These are phyloP conservation scores for Hystrix brachyura DNA, from an alignment of 2,113 vertebrate species.

Conservation along the genomic window DNA sequence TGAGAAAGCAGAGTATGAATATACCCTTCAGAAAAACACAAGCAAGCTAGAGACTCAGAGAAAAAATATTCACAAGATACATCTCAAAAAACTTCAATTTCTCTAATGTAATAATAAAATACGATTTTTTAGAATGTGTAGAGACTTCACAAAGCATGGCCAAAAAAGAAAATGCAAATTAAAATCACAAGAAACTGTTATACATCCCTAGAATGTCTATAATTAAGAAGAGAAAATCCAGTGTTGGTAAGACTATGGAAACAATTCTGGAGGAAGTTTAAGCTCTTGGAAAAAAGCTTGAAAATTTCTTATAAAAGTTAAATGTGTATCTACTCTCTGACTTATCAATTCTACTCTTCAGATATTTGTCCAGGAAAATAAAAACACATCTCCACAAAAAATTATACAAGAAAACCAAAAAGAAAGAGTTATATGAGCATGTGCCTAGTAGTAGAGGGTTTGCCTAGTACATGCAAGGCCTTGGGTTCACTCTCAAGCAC, in stretches of 20 bases:
- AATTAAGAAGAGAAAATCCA: slow-evolving; percentile 32
- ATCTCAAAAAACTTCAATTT: not conserved
- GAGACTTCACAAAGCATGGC: not conserved
- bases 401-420: not conserved
- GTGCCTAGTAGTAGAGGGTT: not conserved
- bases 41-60: slow-evolving; percentile 2
- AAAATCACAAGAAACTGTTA: slow-evolving; percentile 12
- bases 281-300: not conserved
- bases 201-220: not conserved
- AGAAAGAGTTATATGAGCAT: not conserved
- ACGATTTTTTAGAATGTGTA: slow-evolving; percentile 2
- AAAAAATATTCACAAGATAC: not conserved
- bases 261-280: slow-evolving; percentile 4
- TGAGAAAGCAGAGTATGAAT: not conserved
- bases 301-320: slow-evolving; percentile 33
- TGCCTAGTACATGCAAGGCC: not conserved
- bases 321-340: not conserved
- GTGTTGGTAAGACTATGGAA: not conserved
- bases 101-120: not conserved
- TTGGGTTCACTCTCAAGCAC: not conserved
- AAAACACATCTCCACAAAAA: slow-evolving; percentile 26
- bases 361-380: slow-evolving; percentile 33
- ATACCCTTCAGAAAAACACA: slow-evolving; percentile 11
- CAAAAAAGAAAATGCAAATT: slow-evolving; percentile 42
- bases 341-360: slow-evolving; percentile 4